Conservation (phyloP, 1,140 invertebrate genomes). For the Latrodectus geometricus region DNA sequence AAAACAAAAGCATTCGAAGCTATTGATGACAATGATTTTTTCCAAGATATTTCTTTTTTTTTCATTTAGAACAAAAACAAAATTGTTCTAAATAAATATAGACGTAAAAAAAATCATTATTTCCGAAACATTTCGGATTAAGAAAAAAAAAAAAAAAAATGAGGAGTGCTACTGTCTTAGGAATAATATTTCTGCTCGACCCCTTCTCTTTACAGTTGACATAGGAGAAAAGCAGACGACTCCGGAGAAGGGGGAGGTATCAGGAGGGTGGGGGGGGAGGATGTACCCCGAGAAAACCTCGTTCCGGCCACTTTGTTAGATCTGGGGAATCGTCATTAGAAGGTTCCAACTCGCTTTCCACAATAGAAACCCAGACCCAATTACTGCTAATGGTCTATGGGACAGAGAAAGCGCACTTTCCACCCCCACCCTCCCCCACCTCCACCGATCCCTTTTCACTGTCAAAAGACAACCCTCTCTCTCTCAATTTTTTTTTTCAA, state of each 20-base stretch:
- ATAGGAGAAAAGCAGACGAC: neutral
- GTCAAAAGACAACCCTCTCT: neutral
- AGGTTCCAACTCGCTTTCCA: neutral
- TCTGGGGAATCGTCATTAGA: constrained; percentile 49
- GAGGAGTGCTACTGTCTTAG: neutral
- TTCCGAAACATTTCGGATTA: neutral
- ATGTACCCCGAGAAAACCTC: constrained; percentile 20
- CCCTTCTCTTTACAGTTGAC: neutral
- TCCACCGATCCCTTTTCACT: neutral
- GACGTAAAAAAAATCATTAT: neutral
- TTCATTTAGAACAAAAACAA: no score
- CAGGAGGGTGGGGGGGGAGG: neutral
- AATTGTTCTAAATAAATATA: neutral
- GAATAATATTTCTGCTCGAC: neutral
- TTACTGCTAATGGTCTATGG: constrained; percentile 43
- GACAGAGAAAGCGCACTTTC: constrained; percentile 32
- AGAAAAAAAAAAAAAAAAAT: no score
- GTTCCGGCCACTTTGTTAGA: constrained; percentile 54
- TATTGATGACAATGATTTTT: no score
- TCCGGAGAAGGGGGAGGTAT: neutral
- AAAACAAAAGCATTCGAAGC: no score
- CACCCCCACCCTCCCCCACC: neutral
- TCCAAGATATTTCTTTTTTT: no score
- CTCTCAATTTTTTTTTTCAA: neutral
- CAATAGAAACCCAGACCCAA: constrained; percentile 35